Evolutionary conservation across 2,888 invertebrate genomes (phyloP).

Genomic region (Lycocerus yunnanus): DNA sequence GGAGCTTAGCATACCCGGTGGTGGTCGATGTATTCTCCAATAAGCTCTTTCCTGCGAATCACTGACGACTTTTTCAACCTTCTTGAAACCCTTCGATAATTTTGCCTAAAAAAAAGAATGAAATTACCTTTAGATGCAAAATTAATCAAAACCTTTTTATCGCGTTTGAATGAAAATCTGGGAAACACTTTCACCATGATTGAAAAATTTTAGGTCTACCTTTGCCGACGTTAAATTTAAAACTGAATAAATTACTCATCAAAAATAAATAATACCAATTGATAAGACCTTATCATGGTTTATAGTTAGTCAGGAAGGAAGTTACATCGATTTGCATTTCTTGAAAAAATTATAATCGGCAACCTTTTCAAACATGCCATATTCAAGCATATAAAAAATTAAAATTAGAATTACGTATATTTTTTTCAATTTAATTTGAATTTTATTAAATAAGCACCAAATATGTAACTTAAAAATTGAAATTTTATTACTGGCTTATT

Average conservation of each 20-base stretch:
- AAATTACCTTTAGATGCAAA: background rate
- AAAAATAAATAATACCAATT: background rate
- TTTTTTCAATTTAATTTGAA: background rate
- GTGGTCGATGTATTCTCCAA: slow-evolving; percentile 95
- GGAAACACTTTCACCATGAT: background rate
- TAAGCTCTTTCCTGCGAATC: slow-evolving; percentile 98
- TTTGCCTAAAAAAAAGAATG: slow-evolving; percentile 66
- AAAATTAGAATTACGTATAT: background rate
- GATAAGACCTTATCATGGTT: background rate
- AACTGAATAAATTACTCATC: background rate
- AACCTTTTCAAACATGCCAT: background rate
- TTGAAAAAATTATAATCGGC: background rate
- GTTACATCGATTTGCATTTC: background rate
- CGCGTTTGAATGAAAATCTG: background rate
- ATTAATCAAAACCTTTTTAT: background rate
- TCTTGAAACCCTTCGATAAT: slow-evolving; percentile 91
- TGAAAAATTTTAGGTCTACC: background rate
- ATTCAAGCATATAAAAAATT: too few relatives aligned
- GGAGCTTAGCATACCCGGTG: slow-evolving; percentile 83
- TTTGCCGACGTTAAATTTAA: background rate
- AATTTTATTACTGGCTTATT: background rate
- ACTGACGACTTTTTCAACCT: slow-evolving; percentile 93
- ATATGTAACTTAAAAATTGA: background rate
- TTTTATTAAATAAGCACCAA: background rate
- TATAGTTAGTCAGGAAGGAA: background rate